Evolutionary conservation across 2,888 invertebrate genomes (phyloP).

Genomic region (Drosophila anomelani): DNA sequence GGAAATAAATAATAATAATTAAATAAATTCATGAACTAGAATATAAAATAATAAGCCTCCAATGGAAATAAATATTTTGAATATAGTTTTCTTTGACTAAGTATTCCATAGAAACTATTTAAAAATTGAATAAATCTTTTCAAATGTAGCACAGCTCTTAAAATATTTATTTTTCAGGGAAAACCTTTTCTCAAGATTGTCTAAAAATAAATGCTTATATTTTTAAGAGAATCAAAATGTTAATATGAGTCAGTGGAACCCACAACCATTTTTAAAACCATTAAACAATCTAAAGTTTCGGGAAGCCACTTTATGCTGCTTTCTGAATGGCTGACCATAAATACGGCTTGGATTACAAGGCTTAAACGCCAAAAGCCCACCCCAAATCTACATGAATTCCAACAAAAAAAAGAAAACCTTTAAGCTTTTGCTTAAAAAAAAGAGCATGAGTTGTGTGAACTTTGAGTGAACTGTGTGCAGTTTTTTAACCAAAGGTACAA

Average conservation of each 20-base stretch:
- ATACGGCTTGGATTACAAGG: slow-evolving; percentile 35
- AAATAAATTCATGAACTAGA: too few species aligned
- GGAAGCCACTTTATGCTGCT: slow-evolving; percentile 1
- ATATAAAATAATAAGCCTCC: too few species aligned
- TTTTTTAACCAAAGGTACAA: slow-evolving; percentile 10
- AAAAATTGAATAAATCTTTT: neutral
- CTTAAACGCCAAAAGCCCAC: slow-evolving; percentile 16
- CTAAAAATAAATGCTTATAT: neutral
- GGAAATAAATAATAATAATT: neutral
- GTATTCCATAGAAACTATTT: neutral
- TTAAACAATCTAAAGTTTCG: slow-evolving; percentile 15
- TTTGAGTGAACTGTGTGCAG: slow-evolving; percentile 3
- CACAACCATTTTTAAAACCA: neutral
- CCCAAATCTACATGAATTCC: slow-evolving; percentile 10
- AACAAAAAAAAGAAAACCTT: slow-evolving; percentile 13
- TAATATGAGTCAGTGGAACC: too few species aligned
- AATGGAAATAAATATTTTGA: too few species aligned
- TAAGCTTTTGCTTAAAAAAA: slow-evolving; percentile 13
- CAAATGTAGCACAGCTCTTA: neutral
- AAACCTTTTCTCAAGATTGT: too few species aligned
- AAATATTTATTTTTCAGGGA: neutral
- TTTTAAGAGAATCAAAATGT: neutral
- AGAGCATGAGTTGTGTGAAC: slow-evolving; percentile 12
- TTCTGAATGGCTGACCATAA: slow-evolving; percentile 24
- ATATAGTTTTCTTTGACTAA: neutral